These are phyloP conservation scores for Acrossocheilus fasciatus DNA, from an alignment of 2,797 vertebrate genomes.

Conservation along the genomic window DNA sequence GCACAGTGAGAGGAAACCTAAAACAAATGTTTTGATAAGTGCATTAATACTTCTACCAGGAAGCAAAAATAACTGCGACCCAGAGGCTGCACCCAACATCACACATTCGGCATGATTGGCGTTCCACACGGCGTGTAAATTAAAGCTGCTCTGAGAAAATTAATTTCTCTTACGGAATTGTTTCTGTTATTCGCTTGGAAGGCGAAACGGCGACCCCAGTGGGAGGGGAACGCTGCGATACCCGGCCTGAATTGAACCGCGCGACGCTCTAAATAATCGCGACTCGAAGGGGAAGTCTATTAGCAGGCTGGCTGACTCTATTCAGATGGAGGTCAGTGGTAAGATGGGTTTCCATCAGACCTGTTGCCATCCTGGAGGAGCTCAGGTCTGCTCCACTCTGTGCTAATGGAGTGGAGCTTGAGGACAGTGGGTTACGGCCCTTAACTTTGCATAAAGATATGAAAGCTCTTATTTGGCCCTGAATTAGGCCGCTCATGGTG, in stretches of 20 bases:
- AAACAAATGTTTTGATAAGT: conserved; percentile 52
- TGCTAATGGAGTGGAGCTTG: conserved; percentile 15
- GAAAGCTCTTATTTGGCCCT: conserved; percentile 10
- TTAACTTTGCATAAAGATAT: conserved; percentile 5
- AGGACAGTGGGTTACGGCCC: neutral
- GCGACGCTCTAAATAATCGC: conserved; percentile 7
- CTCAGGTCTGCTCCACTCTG: neutral
- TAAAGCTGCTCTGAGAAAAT: conserved; percentile 44
- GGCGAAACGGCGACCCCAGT: neutral
- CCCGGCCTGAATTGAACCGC: conserved; percentile 10
- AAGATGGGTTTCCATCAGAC: conserved; percentile 15
- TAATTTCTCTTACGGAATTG: conserved; percentile 39
- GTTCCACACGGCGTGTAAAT: conserved; percentile 30
- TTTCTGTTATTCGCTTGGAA: conserved; percentile 23
- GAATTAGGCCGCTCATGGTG: neutral
- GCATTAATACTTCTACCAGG: conserved; percentile 28
- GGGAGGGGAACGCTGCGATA: neutral
- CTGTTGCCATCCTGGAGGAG: neutral
- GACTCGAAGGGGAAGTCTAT: conserved; percentile 8
- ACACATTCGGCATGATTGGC: conserved; percentile 9
- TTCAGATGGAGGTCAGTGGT: conserved; percentile 42
- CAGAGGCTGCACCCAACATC: conserved; percentile 39
- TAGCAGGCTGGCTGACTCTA: conserved; percentile 18
- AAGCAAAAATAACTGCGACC: neutral
- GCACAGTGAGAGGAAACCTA: conserved; percentile 16